Conservation (phyloP, 2,888 invertebrate species). For the Capitulum mitella region DNA sequence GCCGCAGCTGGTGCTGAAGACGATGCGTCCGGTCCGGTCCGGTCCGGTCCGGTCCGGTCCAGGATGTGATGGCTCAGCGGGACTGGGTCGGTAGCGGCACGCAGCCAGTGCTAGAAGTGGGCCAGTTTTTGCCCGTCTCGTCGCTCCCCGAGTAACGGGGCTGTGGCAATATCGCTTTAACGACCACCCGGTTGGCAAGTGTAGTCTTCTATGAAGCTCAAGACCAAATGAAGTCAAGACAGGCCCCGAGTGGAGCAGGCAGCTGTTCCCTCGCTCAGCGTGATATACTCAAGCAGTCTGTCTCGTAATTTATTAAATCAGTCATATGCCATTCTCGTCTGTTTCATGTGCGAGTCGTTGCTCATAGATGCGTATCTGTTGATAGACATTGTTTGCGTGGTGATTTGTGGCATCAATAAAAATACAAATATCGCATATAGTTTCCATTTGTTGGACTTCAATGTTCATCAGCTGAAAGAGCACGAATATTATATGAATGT, state of each 20-base stretch:
- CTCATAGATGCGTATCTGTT: too few species aligned
- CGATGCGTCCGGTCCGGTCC: neutral
- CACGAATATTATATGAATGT: too few species aligned
- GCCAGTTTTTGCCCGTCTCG: neutral
- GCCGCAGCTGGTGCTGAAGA: neutral
- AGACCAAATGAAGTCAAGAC: neutral
- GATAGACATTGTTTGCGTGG: too few species aligned
- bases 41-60: neutral
- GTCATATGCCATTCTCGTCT: too few species aligned
- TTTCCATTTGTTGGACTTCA: too few species aligned
- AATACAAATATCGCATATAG: too few species aligned
- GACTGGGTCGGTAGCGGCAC: neutral
- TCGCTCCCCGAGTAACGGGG: neutral
- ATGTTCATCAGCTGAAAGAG: too few species aligned
- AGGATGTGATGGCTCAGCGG: neutral
- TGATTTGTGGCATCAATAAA: too few species aligned
- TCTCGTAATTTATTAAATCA: neutral
- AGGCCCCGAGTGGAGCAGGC: neutral
- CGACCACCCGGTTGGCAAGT: neutral
- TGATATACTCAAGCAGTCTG: neutral
- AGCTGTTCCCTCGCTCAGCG: neutral
- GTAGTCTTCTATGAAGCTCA: constrained; percentile 6
- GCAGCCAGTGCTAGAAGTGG: neutral
- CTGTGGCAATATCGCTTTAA: neutral
- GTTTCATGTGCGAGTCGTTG: too few species aligned